Conservation (phyloP, 2,797 vertebrate genomes). For the Dendrocincla fuliginosa region DNA sequence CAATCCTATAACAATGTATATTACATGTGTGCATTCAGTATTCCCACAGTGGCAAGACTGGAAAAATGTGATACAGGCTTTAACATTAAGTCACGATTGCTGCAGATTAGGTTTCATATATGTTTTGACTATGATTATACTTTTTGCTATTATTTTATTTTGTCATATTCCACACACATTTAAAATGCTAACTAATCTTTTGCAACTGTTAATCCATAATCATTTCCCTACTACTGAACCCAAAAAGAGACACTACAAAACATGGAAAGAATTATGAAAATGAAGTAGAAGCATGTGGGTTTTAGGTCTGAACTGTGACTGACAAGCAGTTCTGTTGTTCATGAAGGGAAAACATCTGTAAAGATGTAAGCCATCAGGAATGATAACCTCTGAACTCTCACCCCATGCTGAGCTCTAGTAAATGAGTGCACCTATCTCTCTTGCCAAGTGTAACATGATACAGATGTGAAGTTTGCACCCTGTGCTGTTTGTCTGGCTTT, state of each 20-base stretch:
- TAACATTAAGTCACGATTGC: slow-evolving; percentile 25
- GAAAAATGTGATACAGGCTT: slow-evolving; percentile 2
- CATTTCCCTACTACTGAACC: not conserved
- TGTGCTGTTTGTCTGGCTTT: not conserved
- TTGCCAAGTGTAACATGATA: slow-evolving; percentile 40
- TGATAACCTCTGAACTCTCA: slow-evolving; percentile 66
- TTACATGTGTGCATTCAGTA: not conserved
- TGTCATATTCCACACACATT: not conserved
- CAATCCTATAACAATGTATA: not conserved
- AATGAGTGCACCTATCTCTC: slow-evolving; percentile 48
- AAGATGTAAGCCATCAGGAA: slow-evolving; percentile 56
- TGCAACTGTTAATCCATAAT: slow-evolving; percentile 8
- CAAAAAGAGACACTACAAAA: not conserved
- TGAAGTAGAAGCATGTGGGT: not conserved
- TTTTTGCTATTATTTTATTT: slow-evolving; percentile 8
- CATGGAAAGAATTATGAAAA: not conserved
- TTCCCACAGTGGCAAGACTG: not conserved
- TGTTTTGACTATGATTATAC: slow-evolving; percentile 25
- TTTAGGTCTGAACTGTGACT: slow-evolving; percentile 7
- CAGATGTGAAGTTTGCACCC: slow-evolving; percentile 51
- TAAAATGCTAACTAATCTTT: slow-evolving; percentile 17
- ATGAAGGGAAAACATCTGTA: slow-evolving; percentile 42
- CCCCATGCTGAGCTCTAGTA: slow-evolving; percentile 32
- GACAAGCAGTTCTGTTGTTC: not conserved
- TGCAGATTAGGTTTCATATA: slow-evolving; percentile 25